Evolutionary conservation across 2,797 vertebrate species (phyloP).

Genomic region (Tokudaia muenninki): DNA sequence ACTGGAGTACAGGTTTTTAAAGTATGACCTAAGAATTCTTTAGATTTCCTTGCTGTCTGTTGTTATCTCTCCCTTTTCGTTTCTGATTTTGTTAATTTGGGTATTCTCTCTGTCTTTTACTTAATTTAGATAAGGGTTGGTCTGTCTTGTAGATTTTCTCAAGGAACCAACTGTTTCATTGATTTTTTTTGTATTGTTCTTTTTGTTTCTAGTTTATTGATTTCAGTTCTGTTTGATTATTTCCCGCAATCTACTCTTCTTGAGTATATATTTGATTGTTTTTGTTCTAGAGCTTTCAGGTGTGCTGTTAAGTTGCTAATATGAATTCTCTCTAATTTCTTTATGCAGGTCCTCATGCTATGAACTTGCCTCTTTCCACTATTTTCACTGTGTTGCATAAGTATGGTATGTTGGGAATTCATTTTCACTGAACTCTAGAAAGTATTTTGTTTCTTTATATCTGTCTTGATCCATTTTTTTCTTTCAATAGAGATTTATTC

Average conservation of each 20-base stretch:
- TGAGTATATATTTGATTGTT: neutral
- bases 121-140: neutral
- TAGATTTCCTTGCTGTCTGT: neutral
- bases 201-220: neutral
- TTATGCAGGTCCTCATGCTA: neutral
- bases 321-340: neutral
- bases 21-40: neutral
- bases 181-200: neutral
- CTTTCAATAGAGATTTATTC: neutral
- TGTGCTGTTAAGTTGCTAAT: neutral
- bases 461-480: neutral
- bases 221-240: neutral
- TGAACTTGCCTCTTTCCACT: neutral
- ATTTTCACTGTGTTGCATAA: neutral
- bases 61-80: neutral
- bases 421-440: neutral
- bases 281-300: neutral
- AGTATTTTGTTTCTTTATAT: neutral
- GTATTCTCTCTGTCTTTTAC: neutral
- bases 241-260: neutral
- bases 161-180: neutral
- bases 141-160: neutral
- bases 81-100: neutral
- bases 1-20: neutral
- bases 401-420: neutral